Conservation (phyloP, 2,797 vertebrate species). For the Ceyx erithaca region DNA sequence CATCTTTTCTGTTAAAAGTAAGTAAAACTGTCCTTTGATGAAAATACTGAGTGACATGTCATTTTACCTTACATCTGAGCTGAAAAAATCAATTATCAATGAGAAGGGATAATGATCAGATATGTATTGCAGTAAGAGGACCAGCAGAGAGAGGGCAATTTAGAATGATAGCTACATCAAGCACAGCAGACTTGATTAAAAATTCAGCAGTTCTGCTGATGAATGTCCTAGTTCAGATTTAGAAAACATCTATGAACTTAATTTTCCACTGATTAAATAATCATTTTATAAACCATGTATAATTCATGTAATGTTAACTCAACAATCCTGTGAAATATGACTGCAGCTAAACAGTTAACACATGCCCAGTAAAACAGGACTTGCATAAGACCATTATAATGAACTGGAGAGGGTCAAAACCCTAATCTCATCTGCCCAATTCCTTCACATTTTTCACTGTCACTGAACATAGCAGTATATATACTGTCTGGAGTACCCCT, state of each 20-base stretch:
- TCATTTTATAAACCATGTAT: conserved; percentile 81
- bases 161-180: conserved; percentile 76
- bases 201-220: conserved; percentile 81
- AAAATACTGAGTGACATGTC: conserved; percentile 12
- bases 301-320: conserved; percentile 77
- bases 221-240: conserved; percentile 80
- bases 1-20: conserved; percentile 9
- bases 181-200: conserved; percentile 78
- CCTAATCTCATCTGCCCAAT: background rate
- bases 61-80: conserved; percentile 59
- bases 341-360: conserved; percentile 76
- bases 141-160: conserved; percentile 72
- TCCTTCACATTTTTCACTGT: background rate
- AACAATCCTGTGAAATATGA: conserved; percentile 74
- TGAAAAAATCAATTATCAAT: conserved; percentile 71
- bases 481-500: background rate
- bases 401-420: background rate
- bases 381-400: conserved; percentile 1
- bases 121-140: conserved; percentile 55
- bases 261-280: conserved; percentile 84
- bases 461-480: background rate
- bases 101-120: conserved; percentile 36
- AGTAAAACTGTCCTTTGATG: conserved; percentile 14
- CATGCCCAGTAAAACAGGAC: background rate
- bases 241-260: conserved; percentile 81